These are phyloP conservation scores for Nyctibius grandis DNA, from an alignment of 2,797 vertebrate species.

Conservation along the genomic window DNA sequence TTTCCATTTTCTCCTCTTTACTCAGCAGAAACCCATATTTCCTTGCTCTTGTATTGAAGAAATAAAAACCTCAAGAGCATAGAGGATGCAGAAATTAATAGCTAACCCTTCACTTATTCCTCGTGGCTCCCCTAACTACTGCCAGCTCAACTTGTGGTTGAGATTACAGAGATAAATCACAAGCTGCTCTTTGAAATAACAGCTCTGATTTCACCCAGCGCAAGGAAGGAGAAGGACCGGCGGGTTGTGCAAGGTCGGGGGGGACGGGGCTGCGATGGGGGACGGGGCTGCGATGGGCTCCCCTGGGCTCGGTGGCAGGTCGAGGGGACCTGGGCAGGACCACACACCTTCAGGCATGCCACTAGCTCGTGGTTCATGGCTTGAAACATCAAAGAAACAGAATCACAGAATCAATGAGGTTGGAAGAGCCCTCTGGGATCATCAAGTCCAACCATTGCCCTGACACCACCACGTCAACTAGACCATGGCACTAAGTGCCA, in stretches of 20 bases:
- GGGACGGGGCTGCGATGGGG: accelerated
- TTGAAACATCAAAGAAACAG: neutral
- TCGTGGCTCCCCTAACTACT: constrained; percentile 39
- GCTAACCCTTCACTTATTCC: neutral
- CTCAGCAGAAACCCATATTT: neutral
- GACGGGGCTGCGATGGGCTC: accelerated
- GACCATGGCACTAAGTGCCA: too few relatives aligned
- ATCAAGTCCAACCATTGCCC: too few relatives aligned
- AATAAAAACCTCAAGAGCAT: constrained; percentile 44
- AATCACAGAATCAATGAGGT: too few relatives aligned
- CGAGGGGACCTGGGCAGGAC: accelerated
- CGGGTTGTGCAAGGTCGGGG: neutral
- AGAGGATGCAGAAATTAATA: constrained; percentile 37
- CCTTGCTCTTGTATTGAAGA: neutral
- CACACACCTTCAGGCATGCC: accelerated
- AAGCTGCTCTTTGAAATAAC: constrained; percentile 60
- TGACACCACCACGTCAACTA: too few relatives aligned
- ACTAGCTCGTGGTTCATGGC: accelerated
- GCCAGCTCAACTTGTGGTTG: constrained; percentile 62
- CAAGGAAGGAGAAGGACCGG: neutral
- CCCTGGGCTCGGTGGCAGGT: neutral
- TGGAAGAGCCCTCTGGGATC: too few relatives aligned
- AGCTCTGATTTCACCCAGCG: constrained; percentile 55
- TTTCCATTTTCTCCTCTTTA: neutral
- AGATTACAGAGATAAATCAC: constrained; percentile 63